phyloP scores from a whole-genome alignment of 2,888 invertebrate genomes.

The Pristionchus entomophagus region DNA sequence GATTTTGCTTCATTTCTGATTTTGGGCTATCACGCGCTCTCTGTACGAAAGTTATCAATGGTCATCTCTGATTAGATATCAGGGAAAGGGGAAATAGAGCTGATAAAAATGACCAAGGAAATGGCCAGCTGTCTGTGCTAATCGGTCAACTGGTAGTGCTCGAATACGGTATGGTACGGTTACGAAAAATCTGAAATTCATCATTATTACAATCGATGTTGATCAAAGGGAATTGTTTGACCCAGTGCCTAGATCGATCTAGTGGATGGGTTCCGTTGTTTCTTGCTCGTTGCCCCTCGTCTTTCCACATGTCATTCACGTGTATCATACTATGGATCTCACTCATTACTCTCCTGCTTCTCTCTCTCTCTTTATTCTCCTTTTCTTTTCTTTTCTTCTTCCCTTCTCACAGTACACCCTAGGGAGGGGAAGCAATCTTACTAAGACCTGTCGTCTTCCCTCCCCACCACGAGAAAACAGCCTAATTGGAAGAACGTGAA shows the following conservation, averaged over 20 bases:
- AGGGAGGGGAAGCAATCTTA: slow-evolving; percentile 31
- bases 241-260: background rate
- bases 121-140: background rate
- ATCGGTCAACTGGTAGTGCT: background rate
- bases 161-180: too few relatives aligned
- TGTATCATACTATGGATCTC: background rate
- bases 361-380: slow-evolving; percentile 2
- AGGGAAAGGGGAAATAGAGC: background rate
- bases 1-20: background rate
- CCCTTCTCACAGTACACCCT: slow-evolving; percentile 15
- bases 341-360: background rate
- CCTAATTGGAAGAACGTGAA: slow-evolving; percentile 24
- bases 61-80: background rate
- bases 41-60: slow-evolving; percentile 7
- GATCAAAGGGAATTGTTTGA: background rate
- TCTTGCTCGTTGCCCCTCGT: too few relatives aligned
- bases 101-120: slow-evolving; percentile 5
- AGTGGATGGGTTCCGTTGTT: background rate
- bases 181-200: background rate
- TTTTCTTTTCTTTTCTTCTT: background rate
- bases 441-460: slow-evolving; percentile 32
- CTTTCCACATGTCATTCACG: slow-evolving; percentile 17
- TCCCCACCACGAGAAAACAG: slow-evolving; percentile 3
- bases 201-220: background rate
- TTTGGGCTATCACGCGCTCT: background rate